These are phyloP conservation scores for Pimpla rufipes DNA, from an alignment of 2,888 invertebrate genomes.

Conservation along the genomic window DNA sequence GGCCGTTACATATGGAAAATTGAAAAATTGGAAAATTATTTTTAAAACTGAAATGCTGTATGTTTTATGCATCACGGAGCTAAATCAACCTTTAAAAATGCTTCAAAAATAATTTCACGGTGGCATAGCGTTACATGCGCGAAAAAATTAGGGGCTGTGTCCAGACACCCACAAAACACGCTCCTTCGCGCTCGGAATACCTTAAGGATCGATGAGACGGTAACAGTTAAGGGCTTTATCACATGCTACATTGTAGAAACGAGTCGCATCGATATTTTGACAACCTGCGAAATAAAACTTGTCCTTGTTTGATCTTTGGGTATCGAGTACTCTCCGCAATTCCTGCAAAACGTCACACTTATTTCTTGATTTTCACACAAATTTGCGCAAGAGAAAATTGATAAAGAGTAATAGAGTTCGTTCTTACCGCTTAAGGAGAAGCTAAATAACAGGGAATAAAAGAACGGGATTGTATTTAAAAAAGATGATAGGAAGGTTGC, in stretches of 20 bases:
- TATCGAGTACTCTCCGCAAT: constrained; percentile 17
- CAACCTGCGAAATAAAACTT: constrained; percentile 46
- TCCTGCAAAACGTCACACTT: constrained; percentile 10
- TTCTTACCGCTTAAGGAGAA: constrained; percentile 23
- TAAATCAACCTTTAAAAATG: no score
- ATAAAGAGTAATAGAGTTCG: constrained; percentile 13
- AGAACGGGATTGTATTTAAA: background rate
- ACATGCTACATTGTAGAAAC: constrained; percentile 44
- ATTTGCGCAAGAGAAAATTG: background rate
- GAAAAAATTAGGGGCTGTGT: no score
- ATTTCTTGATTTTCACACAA: constrained; percentile 41
- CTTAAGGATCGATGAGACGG: constrained; percentile 54
- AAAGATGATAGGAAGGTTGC: background rate
- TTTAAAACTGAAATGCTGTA: no score
- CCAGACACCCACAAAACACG: no score
- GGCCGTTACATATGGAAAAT: no score
- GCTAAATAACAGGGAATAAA: background rate
- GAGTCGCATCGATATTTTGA: constrained; percentile 34
- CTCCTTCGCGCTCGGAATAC: no score
- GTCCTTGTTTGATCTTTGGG: constrained; percentile 22
- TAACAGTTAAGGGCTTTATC: constrained; percentile 34
- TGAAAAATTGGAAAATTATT: no score
- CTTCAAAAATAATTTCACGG: no score
- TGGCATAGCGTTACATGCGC: no score
- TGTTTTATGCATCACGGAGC: no score